Evolutionary conservation across 2,113 vertebrate genomes (phyloP).

Genomic region (Zosterops pallidus): DNA sequence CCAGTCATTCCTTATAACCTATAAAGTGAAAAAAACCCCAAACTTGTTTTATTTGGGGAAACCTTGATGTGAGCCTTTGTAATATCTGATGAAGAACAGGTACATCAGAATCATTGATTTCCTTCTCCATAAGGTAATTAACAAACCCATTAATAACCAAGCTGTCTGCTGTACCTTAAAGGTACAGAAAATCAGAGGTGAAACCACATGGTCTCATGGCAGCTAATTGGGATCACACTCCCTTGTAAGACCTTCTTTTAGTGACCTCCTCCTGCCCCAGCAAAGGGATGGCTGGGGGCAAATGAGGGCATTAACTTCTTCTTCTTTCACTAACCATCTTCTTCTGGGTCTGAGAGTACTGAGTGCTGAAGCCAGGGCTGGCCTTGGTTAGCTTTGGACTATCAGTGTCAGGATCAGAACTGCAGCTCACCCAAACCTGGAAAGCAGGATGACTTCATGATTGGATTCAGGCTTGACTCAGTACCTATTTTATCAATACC

Average conservation of each 20-base stretch:
- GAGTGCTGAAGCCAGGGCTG: rapidly evolving
- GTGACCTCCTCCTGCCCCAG: background rate
- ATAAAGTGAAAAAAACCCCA: background rate
- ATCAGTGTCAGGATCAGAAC: rapidly evolving
- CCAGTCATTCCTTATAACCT: background rate
- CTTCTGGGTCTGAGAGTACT: background rate
- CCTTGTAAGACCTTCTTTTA: background rate
- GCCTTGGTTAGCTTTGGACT: background rate
- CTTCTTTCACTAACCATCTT: too few species aligned
- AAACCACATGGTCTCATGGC: rapidly evolving
- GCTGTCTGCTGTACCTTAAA: background rate
- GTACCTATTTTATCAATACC: background rate
- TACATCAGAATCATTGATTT: background rate
- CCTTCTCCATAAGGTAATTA: background rate
- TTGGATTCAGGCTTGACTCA: background rate
- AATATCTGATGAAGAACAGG: background rate
- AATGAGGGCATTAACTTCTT: background rate
- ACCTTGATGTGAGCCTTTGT: background rate
- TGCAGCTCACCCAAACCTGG: background rate
- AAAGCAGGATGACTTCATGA: background rate
- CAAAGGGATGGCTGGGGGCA: too few species aligned
- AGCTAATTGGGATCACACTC: background rate
- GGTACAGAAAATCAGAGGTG: background rate
- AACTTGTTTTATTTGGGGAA: background rate
- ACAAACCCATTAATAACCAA: background rate